Base-by-base conservation (phyloP, 2,113 vertebrate genomes). In the Myiopsitta monachus region DNA sequence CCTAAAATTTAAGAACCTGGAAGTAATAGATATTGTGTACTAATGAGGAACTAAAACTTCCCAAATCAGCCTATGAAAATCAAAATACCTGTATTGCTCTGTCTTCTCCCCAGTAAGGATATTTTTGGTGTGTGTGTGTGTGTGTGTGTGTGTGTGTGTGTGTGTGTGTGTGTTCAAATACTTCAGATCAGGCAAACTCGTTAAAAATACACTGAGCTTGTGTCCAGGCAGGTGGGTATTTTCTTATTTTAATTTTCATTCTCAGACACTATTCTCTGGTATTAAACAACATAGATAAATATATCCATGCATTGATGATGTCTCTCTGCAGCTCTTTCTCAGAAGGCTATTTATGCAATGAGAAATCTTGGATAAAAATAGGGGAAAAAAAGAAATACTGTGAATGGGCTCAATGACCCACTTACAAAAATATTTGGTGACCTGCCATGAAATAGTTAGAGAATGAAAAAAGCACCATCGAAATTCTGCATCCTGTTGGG, bases 371-470 rank as follows among this genome's bases (percentile, higher is more conserved):
- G 55, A 51, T 62, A 67, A 61, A 91, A 94, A 70, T 36, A 79
- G 46, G 44, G 6, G 6, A 15, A 74, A 38, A 51, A 64, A 31
- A 38, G 26, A 21, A 77, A 72, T 85, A 30, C 31, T 68, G 10
- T 91, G 68, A 96, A 97, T 81, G 24, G 61, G 43, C 43, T 94
- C 64, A 72, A 11, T 96, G 91, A 94, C 91, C 87, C 61, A 95
- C 66, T 96, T 95, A 91, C 63, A 94, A 94, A 95, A 87, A 94
- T 96, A 90, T 92, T 96, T 96, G 94, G 88, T 94, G 94, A 94
- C 84, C 78, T 83, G 95, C 88, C 94, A 94, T 94, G 75, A 96
- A 97, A 94, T 94, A 90, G 82, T 78, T 83, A 73, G 83, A 64
- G 78, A 94, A 70, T 83, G 61, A 94, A 88, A 87, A 91, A 85